Conservation (phyloP, 1,140 invertebrate species). For the Bombus vancouverensis region DNA sequence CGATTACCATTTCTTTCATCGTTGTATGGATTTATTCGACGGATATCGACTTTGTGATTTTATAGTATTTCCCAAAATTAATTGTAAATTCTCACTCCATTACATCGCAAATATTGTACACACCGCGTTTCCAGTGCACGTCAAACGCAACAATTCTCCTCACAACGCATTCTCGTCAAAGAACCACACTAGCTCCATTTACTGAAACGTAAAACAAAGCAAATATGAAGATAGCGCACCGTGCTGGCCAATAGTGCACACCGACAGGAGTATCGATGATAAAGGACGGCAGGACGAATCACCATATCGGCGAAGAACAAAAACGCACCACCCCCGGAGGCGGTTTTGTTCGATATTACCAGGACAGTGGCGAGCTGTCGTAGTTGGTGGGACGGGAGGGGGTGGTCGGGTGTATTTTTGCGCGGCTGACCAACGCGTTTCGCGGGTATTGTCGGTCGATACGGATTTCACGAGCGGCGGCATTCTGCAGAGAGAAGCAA, state of each 20-base stretch:
- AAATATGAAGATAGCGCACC: background rate
- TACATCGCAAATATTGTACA: no score
- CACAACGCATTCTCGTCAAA: background rate
- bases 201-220: background rate
- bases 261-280: background rate
- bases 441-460: conserved; percentile 57
- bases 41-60: no score
- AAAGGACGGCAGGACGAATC: background rate
- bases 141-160: no score
- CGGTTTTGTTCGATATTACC: conserved; percentile 59
- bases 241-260: no score
- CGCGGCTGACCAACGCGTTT: conserved; percentile 20
- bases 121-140: no score
- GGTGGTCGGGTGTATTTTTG: conserved; percentile 18
- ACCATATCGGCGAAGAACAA: conserved; percentile 30
- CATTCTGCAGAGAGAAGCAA: conserved; percentile 59
- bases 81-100: no score
- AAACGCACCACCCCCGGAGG: background rate
- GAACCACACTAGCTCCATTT: background rate
- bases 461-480: conserved; percentile 66
- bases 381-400: background rate
- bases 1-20: no score
- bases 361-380: background rate
- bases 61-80: no score
- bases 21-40: no score